Evolutionary conservation across 2,797 vertebrate genomes (phyloP), one percentile per base, ranked within the genome.

Genomic region (Sternarchorhynchus goeldii): DNA sequence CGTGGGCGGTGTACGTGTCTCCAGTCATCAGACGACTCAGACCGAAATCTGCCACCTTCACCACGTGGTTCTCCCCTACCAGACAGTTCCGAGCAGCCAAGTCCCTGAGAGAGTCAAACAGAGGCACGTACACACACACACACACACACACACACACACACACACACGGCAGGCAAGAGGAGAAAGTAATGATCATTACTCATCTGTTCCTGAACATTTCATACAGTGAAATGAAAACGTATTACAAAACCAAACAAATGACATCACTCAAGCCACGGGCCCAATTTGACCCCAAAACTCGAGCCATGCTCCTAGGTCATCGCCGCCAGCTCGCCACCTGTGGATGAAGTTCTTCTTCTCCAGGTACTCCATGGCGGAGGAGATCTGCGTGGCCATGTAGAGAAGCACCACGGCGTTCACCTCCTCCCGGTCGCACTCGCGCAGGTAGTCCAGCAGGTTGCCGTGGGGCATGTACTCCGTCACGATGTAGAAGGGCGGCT

Each of bases 271-370:
- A 50, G 34, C 34, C 6, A 36, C 4, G 6, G 6, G 39, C 39
- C 6, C 39, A 1, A 10, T 6, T 41, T 6, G 39, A 41, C 4
- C 6, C 39, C n/a, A n/a, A n/a, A n/a, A n/a, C n/a, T n/a, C n/a
- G n/a, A n/a, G n/a, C 39, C 39, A 2, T 3, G 39, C 41, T 45
- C 10, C 10, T 25, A 25, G 25, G 1, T 25, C 25, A 0, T 25
- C 0, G 45, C 45, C 10, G 45, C 45, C 3, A 2, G 45, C 2
- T 25, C 4, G 90, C 82, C 63, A 99, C 98, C 98, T 95, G 86
- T 99, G 98, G 85, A 99, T 99, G 86, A 99, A 99, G 87, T 99
- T 99, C 89, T 98, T 99, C 90, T 98, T 98, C 89, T 99, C 98
- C 81, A 99, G 88, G 83, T 99, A 99, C 80, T 99, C 98, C 98